Evolutionary conservation across 2,113 vertebrate genomes (phyloP), one percentile per base, ranked within the genome.

Genomic region (Paramormyrops kingsleyae): DNA sequence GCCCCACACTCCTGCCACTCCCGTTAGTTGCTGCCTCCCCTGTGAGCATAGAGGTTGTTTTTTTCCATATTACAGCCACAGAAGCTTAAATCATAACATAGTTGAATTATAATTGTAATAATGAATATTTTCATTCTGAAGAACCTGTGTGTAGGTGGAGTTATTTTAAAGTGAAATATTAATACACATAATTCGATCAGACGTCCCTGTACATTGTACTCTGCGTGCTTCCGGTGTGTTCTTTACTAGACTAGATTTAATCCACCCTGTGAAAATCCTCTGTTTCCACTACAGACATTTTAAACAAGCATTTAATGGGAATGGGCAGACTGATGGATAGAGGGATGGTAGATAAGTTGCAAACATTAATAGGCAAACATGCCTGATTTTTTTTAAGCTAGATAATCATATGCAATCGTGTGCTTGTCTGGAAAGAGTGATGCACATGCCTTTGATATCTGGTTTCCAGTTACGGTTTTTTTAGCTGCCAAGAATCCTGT

Each of bases 111-210:
- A 80, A 80, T 80, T 80, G 74, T 19, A 47, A 46, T 84, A 39
- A 84, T 47, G 44, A 84, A 84, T 84, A n/a, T 46, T 44, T 47
- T 46, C 8, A 0, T 47, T 84, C 21, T 47, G 44, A 84, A n/a
- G 19, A 84, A 47, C 1, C 5, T 9, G 19, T 47, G 44, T 47
- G 44, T 84, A 44, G 83, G 44, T 59, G 39, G 53, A 9, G 53
- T 42, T 42, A 31, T 88, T 17, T 88, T 88, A 59, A 88, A 17
- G 19, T 88, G 53, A 88, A 88, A 88, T n/a, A 42, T 44, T 88
- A 46, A 62, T 44, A n/a, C 39, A 80, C 74, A 80, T 21, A 42
- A 80, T 80, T 80, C 15, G 15, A 80, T 80, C 74, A 80, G 35
- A 39, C 5, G 6, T 42, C 5, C 15, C 74, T 6, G 15, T 19